Conservation (phyloP, 1,140 invertebrate species). For the Ips nitidus region DNA sequence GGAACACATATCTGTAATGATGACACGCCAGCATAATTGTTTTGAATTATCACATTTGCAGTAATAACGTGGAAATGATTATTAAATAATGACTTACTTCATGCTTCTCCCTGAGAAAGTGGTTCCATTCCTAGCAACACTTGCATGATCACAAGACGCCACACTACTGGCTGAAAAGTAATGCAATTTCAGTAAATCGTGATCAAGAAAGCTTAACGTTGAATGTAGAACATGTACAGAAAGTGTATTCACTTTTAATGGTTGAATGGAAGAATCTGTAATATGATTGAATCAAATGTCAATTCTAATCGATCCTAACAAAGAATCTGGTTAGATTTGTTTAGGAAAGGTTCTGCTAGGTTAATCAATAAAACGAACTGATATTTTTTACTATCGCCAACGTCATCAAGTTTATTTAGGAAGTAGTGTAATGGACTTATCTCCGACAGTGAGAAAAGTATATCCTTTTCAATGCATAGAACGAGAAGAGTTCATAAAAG, state of each 20-base stretch:
- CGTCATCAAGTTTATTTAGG: no score
- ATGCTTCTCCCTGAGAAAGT: constrained; percentile 64
- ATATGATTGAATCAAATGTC: no score
- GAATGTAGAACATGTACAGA: not conserved
- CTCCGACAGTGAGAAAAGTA: no score
- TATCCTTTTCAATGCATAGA: no score
- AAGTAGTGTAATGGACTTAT: no score
- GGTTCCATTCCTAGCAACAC: constrained; percentile 77
- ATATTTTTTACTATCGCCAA: no score
- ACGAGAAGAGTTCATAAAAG: no score
- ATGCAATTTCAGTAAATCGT: not conserved
- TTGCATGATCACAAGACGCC: constrained; percentile 72
- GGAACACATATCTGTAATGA: constrained; percentile 69
- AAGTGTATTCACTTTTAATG: not conserved
- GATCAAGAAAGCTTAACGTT: not conserved
- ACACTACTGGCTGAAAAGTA: constrained; percentile 58
- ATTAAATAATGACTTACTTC: constrained; percentile 43
- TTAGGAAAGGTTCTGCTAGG: no score
- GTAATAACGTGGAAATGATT: not conserved
- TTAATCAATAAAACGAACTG: no score
- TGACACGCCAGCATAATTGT: not conserved
- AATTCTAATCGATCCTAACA: no score
- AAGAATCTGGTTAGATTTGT: no score
- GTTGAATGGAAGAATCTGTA: not conserved
- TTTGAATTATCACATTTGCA: not conserved